Percentiles rank a stretch among this genome's conserved stretches.
phyloP scores from a whole-genome alignment of 2,797 vertebrate genomes.

The Erpetoichthys calabaricus region DNA sequence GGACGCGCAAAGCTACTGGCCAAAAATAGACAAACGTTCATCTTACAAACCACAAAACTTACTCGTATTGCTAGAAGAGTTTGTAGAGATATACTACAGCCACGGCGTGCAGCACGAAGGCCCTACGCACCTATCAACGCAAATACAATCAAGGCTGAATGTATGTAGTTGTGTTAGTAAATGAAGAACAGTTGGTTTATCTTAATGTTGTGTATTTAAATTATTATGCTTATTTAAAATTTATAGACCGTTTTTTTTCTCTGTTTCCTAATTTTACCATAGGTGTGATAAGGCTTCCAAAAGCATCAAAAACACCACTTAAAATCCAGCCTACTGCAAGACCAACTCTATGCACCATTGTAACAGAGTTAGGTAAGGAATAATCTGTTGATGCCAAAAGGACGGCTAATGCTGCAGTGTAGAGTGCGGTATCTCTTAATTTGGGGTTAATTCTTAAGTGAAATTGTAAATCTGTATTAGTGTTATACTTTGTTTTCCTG shows the following conservation, averaged over 20 bases:
- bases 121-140: constrained; percentile 86
- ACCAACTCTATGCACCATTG: constrained; percentile 66
- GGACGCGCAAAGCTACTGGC: constrained; percentile 82
- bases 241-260: constrained; percentile 1
- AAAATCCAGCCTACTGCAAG: constrained; percentile 68
- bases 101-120: constrained; percentile 68
- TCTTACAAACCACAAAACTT: constrained; percentile 83
- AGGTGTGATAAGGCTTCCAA: constrained; percentile 86
- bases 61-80: constrained; percentile 79
- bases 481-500: too few species aligned
- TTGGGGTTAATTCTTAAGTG: too few species aligned
- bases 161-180: constrained; percentile 35
- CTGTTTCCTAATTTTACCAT: neutral
- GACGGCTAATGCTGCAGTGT: too few species aligned
- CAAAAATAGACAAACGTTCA: constrained; percentile 86
- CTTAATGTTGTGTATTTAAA: neutral
- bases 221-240: neutral
- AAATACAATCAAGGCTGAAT: constrained; percentile 87
- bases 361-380: constrained; percentile 77
- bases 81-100: constrained; percentile 82
- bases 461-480: too few species aligned
- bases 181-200: neutral
- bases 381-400: too few species aligned
- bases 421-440: too few species aligned
- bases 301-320: constrained; percentile 69